Evolutionary conservation across 1,140 invertebrate species (phyloP), one percentile per base, ranked within the genome.

Genomic region (Colletes gigas): DNA sequence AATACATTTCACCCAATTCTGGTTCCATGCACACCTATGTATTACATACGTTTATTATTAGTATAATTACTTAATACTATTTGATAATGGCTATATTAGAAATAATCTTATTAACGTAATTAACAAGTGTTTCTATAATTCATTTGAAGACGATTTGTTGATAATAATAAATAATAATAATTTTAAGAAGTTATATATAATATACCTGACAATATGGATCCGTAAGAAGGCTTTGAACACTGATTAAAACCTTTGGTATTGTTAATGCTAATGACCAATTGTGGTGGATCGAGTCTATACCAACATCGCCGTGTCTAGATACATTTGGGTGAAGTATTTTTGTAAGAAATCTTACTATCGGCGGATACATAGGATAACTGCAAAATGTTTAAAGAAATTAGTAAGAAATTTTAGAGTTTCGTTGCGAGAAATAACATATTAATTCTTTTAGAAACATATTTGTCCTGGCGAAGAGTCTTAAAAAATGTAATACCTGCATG

Each of bases 241-340:
- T 98, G 65, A 98, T 96, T 72, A 98, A 95, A 62, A 98, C 96
- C 91, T 99, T 99, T 60, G 97, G 97, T 90, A 99, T 97, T 15
- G 98, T 98, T 41, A 99, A 93, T 14, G 98, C 98, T 70, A 99
- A 93, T 54, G 97, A 98, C 98, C 98, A 99, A 93, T 99, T 99
- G 92, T 98, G 97, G 89, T 98, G 97, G 89, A 99, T 98, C 15
- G 97, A 98, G 93, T 99, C 98, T 78, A 99, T 97, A 52, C 98
- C 98, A 78, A 99, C 97, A 93, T 99, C 98, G n/a, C 98, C 98
- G 91, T 99, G 98, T 14, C 98, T 95, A 41, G 97, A 98, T 50
- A 99, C 96, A 93, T 99, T 99, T 5, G 98, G 98, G 94, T 99
- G 98, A 88, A 98, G 95, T 86, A 99, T 98, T 93, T 97, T 97